Percentiles rank a stretch among this genome's conserved stretches.
phyloP scores from a whole-genome alignment of 2,888 invertebrate genomes.

The Campoplex capitator region DNA sequence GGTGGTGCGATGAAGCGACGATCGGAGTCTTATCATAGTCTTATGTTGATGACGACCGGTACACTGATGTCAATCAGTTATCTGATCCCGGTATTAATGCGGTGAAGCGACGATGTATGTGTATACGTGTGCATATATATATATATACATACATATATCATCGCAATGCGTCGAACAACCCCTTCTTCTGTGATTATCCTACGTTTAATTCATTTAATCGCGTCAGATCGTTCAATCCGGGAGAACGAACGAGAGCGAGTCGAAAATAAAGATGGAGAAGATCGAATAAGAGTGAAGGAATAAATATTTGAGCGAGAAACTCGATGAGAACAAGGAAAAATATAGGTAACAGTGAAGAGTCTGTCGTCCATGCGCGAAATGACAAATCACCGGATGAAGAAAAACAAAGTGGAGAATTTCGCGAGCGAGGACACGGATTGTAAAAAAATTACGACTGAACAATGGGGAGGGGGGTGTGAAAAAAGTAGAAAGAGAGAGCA shows the following conservation, averaged over 20 bases:
- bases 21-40: slow-evolving; percentile 69
- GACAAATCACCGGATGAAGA: slow-evolving; percentile 68
- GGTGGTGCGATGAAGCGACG: slow-evolving; percentile 76
- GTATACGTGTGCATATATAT: slow-evolving; percentile 34
- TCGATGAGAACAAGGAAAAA: background rate
- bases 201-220: slow-evolving; percentile 83
- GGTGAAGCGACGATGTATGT: slow-evolving; percentile 81
- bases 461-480: slow-evolving; percentile 8
- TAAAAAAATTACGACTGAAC: slow-evolving; percentile 47
- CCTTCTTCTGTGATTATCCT: slow-evolving; percentile 85
- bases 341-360: slow-evolving; percentile 12
- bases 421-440: slow-evolving; percentile 20
- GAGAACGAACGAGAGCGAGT: slow-evolving; percentile 32
- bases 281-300: slow-evolving; percentile 43
- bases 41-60: slow-evolving; percentile 77
- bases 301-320: background rate
- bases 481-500: slow-evolving; percentile 45
- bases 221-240: slow-evolving; percentile 63
- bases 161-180: slow-evolving; percentile 80
- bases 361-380: slow-evolving; percentile 71
- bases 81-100: slow-evolving; percentile 80
- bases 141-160: slow-evolving; percentile 65
- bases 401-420: slow-evolving; percentile 39
- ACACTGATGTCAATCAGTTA: slow-evolving; percentile 77
- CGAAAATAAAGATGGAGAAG: slow-evolving; percentile 26